A percentile compares a stretch with the other conserved stretches of the same genome.
phyloP scores from a whole-genome alignment of 2,888 invertebrate species.

The Syrista parreyssii region DNA sequence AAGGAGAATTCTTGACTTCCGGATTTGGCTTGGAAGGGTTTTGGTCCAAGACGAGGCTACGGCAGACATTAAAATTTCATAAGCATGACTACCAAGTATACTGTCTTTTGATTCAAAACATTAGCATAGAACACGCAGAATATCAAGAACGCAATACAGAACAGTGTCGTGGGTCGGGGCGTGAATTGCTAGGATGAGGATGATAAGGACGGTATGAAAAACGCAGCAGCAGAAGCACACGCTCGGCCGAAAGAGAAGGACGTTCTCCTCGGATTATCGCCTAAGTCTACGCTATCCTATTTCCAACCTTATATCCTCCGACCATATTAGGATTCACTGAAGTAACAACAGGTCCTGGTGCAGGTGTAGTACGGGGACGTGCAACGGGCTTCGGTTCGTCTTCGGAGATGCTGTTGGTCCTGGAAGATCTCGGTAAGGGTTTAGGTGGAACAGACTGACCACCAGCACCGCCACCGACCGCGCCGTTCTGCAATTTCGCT shows the following conservation, averaged over 20 bases:
- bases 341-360: conserved; percentile 70
- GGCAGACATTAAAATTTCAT: neutral
- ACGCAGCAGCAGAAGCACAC: neutral
- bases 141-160: neutral
- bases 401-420: conserved; percentile 79
- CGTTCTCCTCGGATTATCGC: conserved; percentile 4
- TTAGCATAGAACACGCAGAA: neutral
- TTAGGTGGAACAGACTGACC: conserved; percentile 75
- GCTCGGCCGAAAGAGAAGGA: neutral
- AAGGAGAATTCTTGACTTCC: conserved; percentile 81
- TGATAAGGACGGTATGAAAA: neutral
- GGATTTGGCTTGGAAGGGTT: conserved; percentile 84
- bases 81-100: neutral
- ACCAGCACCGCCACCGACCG: conserved; percentile 21
- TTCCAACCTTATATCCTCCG: conserved; percentile 81
- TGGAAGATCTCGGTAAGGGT: conserved; percentile 82
- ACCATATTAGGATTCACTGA: conserved; percentile 70
- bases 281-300: conserved; percentile 10
- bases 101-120: neutral
- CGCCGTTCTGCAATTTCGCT: conserved; percentile 59
- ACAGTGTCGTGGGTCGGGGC: neutral
- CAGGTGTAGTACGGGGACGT: conserved; percentile 77
- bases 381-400: conserved; percentile 75
- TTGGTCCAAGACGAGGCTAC: conserved; percentile 84
- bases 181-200: neutral